Evolutionary conservation across 2,797 vertebrate species (phyloP), one percentile per base, ranked within the genome.

Genomic region (Coluber constrictor): DNA sequence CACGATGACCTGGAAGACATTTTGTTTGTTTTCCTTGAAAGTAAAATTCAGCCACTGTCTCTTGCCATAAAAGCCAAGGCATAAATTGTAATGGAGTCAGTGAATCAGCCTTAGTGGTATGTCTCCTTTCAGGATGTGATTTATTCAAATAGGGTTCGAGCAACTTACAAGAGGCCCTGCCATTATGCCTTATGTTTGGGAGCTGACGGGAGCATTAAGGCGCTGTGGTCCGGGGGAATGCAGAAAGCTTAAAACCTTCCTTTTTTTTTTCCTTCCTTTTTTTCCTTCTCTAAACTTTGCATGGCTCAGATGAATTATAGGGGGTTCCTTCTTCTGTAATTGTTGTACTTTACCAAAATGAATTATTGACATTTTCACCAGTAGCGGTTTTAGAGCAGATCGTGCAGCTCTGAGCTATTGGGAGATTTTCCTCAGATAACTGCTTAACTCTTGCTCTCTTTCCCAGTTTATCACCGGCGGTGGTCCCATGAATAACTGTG

Each of bases 301-400:
- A 86, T 88, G 56, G 4, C 88, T 94, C 87, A 91, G 92, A 1
- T 93, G 89, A 93, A 12, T 92, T 90, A 92, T 83, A 89, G 70
- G 32, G 66, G 92, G 29, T 87, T 95, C 56, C 59, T 94, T 92
- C 55, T 54, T 51, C 89, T 91, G 86, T 95, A 91, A 90, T 87
- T 92, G 60, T n/a, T 27, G 47, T 89, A 29, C 47, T 79, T 91
- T 93, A 60, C 29, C 70, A 93, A 70, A 90, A 32, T 91, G 51
- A 90, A 93, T 91, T 96, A 91, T 93, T 47, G 0, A 5, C 43
- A 90, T 91, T 93, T 88, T 59, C 55, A 89, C 74, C 74, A 4
- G 88, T 37, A 91, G 61, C 20, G 91, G 79, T 16, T 91, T 91
- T 92, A 93, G 60, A 89, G 86, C 90, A 79, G 10, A 9, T 90